phyloP scores from a whole-genome alignment of 2,797 vertebrate genomes.

The Myotis findleyi region DNA sequence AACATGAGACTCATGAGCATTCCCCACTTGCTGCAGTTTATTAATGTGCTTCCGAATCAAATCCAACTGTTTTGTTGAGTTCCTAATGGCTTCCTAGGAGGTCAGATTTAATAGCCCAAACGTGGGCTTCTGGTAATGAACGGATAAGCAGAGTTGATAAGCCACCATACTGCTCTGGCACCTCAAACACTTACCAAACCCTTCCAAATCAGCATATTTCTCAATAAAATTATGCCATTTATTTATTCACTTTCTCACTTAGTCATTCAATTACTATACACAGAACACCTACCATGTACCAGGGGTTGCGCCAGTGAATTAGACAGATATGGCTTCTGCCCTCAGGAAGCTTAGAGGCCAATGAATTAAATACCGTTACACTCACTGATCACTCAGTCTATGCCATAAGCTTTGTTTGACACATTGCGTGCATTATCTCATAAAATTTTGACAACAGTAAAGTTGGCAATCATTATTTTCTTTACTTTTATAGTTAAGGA shows the following conservation, averaged over 20 bases:
- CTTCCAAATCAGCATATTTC: conserved; percentile 16
- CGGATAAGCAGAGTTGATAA: not conserved
- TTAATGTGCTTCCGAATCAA: not conserved
- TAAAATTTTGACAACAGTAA: not conserved
- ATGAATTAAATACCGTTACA: not conserved
- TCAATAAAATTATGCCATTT: not conserved
- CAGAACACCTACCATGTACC: not conserved
- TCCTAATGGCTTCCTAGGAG: not conserved
- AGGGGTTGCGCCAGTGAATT: not conserved
- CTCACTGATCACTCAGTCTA: not conserved
- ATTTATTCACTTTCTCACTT: not conserved
- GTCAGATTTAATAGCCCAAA: not conserved
- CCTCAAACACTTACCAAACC: not conserved
- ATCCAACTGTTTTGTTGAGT: not conserved
- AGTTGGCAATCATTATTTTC: not conserved
- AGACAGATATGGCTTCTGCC: not conserved
- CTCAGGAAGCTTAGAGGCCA: not conserved
- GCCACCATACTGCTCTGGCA: not conserved
- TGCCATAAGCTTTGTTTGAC: not conserved
- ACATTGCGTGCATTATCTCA: not conserved
- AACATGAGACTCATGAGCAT: not conserved
- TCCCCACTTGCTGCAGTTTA: not conserved
- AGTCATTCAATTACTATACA: not conserved
- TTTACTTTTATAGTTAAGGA: not conserved
- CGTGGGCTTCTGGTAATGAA: not conserved